These are phyloP conservation scores for Petrocephalus schoutedeni DNA, from an alignment of 2,797 vertebrate genomes.

Conservation along the genomic window DNA sequence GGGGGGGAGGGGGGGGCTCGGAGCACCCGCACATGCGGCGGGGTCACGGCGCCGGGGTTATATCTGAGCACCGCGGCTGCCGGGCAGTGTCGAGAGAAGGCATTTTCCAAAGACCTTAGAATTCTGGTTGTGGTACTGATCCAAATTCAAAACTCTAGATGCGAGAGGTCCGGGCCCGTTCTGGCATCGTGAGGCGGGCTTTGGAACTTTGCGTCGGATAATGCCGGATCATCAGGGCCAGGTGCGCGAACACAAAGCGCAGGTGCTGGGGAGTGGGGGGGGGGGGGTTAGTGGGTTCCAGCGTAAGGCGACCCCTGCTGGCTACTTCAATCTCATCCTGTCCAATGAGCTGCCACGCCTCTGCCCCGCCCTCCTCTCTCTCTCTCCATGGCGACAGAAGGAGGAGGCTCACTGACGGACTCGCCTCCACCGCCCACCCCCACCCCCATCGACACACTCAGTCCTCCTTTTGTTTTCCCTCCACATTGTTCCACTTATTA, in stretches of 20 bases:
- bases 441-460: neutral
- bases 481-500: neutral
- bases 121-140: neutral
- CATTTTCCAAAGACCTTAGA: neutral
- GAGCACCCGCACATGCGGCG: neutral
- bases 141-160: neutral
- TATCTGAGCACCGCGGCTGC: neutral
- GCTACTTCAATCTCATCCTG: neutral
- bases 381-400: neutral
- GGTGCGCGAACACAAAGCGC: neutral
- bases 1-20: neutral
- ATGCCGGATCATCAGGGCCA: neutral
- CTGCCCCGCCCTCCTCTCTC: neutral
- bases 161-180: neutral
- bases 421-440: neutral
- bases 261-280: neutral
- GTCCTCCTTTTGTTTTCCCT: slow-evolving; percentile 17
- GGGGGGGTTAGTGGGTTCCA: neutral
- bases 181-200: neutral
- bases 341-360: neutral
- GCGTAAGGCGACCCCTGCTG: neutral
- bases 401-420: neutral
- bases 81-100: neutral
- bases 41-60: neutral
- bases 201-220: neutral